phyloP scores from a whole-genome alignment of 1,140 invertebrate genomes.

The Chlorops oryzae region DNA sequence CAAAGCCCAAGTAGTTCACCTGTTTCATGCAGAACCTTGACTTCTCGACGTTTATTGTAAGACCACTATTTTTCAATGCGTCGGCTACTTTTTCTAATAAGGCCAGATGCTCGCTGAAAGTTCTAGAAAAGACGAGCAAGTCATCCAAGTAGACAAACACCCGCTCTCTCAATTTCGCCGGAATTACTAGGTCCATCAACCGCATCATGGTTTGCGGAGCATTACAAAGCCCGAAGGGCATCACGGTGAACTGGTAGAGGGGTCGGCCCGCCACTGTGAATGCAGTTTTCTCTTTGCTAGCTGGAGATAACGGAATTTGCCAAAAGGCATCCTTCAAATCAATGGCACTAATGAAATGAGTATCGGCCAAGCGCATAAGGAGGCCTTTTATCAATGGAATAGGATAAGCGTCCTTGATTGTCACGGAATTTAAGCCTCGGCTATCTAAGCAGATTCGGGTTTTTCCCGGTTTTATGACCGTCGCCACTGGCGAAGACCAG shows the following conservation, averaged over 20 bases:
- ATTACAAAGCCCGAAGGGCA: slow-evolving; percentile 17
- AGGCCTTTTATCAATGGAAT: slow-evolving; percentile 23
- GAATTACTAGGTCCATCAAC: slow-evolving; percentile 13
- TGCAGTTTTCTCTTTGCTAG: slow-evolving; percentile 44
- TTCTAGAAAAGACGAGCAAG: slow-evolving; percentile 41
- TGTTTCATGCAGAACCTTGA: slow-evolving; percentile 40
- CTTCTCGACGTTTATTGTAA: slow-evolving; percentile 50
- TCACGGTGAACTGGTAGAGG: slow-evolving; percentile 14
- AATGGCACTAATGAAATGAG: slow-evolving; percentile 18
- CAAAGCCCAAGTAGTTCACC: slow-evolving; percentile 12
- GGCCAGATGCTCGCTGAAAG: slow-evolving; percentile 44
- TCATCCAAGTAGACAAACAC: slow-evolving; percentile 43
- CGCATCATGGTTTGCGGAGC: slow-evolving; percentile 7
- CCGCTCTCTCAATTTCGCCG: neutral
- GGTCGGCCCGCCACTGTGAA: slow-evolving; percentile 28
- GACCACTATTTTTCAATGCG: slow-evolving; percentile 32
- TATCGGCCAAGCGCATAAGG: slow-evolving; percentile 15
- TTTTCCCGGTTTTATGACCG: slow-evolving; percentile 26
- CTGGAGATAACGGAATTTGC: slow-evolving; percentile 33
- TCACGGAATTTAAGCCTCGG: slow-evolving; percentile 28
- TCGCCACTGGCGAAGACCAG: slow-evolving; percentile 27
- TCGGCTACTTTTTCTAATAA: slow-evolving; percentile 40
- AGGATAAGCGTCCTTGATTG: slow-evolving; percentile 32
- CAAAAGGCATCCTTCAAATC: slow-evolving; percentile 32
- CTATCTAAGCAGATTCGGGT: slow-evolving; percentile 30